Evolutionary conservation across 2,113 vertebrate genomes (phyloP), one percentile per base, ranked within the genome.

Genomic region (Dipodomys ordii): DNA sequence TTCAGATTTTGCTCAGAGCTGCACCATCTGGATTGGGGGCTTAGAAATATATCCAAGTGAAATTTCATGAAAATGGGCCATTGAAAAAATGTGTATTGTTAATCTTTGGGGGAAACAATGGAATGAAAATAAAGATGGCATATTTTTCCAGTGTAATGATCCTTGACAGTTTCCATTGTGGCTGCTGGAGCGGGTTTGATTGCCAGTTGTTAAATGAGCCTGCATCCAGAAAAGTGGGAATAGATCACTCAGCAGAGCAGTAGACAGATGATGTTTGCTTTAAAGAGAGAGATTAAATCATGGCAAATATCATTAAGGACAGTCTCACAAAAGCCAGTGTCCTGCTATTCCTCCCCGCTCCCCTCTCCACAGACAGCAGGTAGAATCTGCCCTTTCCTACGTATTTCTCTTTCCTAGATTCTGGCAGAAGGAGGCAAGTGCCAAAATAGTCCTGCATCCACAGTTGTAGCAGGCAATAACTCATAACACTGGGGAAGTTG

Each of bases 131-230:
- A 96, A 97, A 95, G 95, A 97, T 89, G 97, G 93, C 92, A 96
- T 96, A 97, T 97, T 98, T 98, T 98, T 97, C 97, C 96, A 96
- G 95, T 96, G 95, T 97, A 97, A 97, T 98, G 97, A 98, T 97
- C 96, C 97, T 97, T 83, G 53, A 95, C 95, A 97, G 86, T 96
- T 97, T 97, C 92, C 90, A 96, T 96, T 94, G 95, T 97, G 93
- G 83, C 96, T 97, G 96, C 93, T 8, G 65, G 94, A 98, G 96
- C 3, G 49, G 57, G 62, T 96, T 97, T 97, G 97, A 97, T 97
- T 98, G 97, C 92, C 94, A 97, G 97, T 97, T 97, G 96, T 97
- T 98, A 96, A 97, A 98, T 97, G 93, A 97, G 92, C 96, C 95
- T 94, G 60, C 82, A 83, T 94, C 94, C 95, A 57, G 3, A 87